A percentile compares a stretch with the other conserved stretches of the same genome.
Evolutionary conservation across 2,113 vertebrate genomes (phyloP).

Genomic region (Pan paniscus): DNA sequence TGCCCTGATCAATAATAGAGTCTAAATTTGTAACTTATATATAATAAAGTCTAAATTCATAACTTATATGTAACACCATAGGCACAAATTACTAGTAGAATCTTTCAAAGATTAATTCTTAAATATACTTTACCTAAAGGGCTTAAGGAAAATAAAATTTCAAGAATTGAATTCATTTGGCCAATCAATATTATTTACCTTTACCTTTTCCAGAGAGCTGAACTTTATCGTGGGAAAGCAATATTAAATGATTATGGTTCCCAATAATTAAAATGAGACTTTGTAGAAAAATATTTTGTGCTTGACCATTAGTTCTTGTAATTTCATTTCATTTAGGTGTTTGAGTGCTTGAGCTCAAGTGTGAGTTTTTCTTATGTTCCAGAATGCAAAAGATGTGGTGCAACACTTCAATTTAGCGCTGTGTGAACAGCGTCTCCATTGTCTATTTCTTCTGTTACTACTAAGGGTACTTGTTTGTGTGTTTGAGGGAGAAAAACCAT

Average conservation of each 20-base stretch:
- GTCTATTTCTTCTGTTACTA: not conserved
- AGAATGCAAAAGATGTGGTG: not conserved
- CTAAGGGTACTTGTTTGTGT: not conserved
- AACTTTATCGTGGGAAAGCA: not conserved
- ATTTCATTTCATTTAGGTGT: not conserved
- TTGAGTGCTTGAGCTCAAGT: not conserved
- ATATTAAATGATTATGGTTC: not conserved
- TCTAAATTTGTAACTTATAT: not conserved
- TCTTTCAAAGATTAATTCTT: constrained; percentile 26
- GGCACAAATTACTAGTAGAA: constrained; percentile 8
- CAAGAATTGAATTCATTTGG: constrained; percentile 19
- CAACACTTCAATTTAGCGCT: not conserved
- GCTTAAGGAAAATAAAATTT: constrained; percentile 30
- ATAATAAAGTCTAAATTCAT: constrained; percentile 23
- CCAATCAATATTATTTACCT: not conserved
- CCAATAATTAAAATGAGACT: not conserved
- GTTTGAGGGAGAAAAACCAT: constrained; percentile 51
- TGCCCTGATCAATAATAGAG: constrained; percentile 55
- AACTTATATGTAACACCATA: constrained; percentile 13
- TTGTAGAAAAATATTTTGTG: not conserved
- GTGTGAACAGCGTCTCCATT: not conserved
- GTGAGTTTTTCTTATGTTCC: not conserved
- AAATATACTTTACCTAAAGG: not conserved
- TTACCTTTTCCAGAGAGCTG: not conserved
- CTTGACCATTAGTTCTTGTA: not conserved